Base-by-base conservation (phyloP, 2,888 invertebrate species). In the Panzeria rudis region DNA sequence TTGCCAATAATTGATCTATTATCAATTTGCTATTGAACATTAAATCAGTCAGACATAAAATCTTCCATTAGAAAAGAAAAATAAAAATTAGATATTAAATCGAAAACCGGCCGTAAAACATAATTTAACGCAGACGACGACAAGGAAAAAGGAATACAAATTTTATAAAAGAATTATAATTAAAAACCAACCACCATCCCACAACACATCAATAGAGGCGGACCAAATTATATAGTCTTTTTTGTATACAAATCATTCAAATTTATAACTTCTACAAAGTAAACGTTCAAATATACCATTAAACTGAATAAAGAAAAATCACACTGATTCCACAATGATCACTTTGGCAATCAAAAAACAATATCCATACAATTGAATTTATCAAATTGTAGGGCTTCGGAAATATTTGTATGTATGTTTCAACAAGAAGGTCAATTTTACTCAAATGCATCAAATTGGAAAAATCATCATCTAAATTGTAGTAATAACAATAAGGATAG, bases 201-300 rank as follows among this genome's bases (percentile, higher is more conserved):
- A 80, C 62, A 76, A 75, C 69, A 73, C 79, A 79, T 80, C 80
- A 75, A 76, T 59, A 84, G 84, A 80, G 69, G 79, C 79, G 75
- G 84, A 84, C 79, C 84, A 84, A 84, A 79, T 38, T 59, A 66
- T 77, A 80, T 69, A 79, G 75, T 73, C 75, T 79, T 71, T 80
- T 71, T 78, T 79, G 52, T 79, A 79, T 62, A 76, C 61, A 82
- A 79, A 73, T 47, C 41, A 61, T 29, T 61, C 8, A 61, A 75
- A 68, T 80, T 61, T 61, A 68, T 25, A 73, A 66, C 25, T 73
- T 41, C 68, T 75, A 71, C 35, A 71, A 82, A 56, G 35, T 25
- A 68, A 59, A 61, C 59, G 62, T 47, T 23, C 38, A 54, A 44
- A 59, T 32, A 38, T 38, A 47, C 32, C 62, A 79, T 25, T 20